phyloP scores from a whole-genome alignment of 1,140 invertebrate species.

The Saxidomus purpurata region DNA sequence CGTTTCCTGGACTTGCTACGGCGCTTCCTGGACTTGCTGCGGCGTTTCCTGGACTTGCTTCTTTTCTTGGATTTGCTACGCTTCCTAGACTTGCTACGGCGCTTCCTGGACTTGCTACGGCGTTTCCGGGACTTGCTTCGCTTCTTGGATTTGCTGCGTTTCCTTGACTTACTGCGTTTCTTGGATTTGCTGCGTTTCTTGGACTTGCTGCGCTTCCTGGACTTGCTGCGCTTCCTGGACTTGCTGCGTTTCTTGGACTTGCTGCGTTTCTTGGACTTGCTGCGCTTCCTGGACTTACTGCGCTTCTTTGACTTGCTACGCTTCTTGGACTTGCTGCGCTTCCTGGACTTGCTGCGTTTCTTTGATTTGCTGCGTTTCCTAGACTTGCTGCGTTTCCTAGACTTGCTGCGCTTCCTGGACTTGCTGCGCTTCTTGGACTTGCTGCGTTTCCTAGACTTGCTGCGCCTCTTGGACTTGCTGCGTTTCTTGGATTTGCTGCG shows the following conservation, averaged over 20 bases:
- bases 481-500: constrained; percentile 12
- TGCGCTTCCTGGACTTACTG: constrained; percentile 38
- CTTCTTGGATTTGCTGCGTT: constrained; percentile 19
- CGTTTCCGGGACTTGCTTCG: constrained; percentile 15
- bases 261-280: background rate
- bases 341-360: constrained; percentile 23
- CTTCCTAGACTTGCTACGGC: constrained; percentile 13
- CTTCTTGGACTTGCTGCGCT: constrained; percentile 20
- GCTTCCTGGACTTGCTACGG: constrained; percentile 4
- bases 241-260: constrained; percentile 13
- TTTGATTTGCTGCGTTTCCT: constrained; percentile 10
- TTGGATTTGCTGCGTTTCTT: background rate
- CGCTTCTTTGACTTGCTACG: constrained; percentile 35
- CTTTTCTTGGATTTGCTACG: constrained; percentile 42
- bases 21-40: constrained; percentile 26
- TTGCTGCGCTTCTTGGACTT: constrained; percentile 13
- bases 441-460: constrained; percentile 18
- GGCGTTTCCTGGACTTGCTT: constrained; percentile 33
- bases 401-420: background rate
- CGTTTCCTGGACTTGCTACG: constrained; percentile 33
- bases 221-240: constrained; percentile 42
- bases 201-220: constrained; percentile 29
- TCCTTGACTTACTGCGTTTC: constrained; percentile 32
- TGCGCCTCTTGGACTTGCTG: constrained; percentile 29
- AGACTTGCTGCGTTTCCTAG: constrained; percentile 25